Conservation (phyloP, 1,140 invertebrate species). For the Ceratoteleas bidentatus region DNA sequence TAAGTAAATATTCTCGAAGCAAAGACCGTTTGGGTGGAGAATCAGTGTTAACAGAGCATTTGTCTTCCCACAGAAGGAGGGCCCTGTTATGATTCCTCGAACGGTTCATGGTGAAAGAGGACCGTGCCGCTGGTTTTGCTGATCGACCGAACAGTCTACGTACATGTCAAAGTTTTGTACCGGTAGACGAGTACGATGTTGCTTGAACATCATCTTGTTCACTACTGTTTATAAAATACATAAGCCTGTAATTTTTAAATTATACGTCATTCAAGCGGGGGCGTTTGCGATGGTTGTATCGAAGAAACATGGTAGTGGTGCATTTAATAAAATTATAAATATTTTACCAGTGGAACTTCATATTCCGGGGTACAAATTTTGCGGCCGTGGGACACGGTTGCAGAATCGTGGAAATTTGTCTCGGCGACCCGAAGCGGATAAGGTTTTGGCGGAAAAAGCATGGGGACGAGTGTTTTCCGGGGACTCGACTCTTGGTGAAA, state of each 20-base stretch:
- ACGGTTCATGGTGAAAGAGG: constrained; percentile 55
- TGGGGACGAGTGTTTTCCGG: constrained; percentile 73
- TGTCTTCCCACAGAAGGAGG: constrained; percentile 76
- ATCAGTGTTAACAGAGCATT: constrained; percentile 70
- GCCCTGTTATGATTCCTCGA: constrained; percentile 64
- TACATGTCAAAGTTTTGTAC: too few species aligned
- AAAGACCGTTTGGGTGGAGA: constrained; percentile 69
- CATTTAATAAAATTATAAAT: constrained; percentile 75
- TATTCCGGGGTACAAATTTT: constrained; percentile 79
- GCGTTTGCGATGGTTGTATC: constrained; percentile 16
- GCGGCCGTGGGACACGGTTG: constrained; percentile 79
- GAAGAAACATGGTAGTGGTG: constrained; percentile 50
- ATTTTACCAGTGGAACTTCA: constrained; percentile 78
- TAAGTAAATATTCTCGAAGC: constrained; percentile 76
- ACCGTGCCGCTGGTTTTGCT: too few species aligned
- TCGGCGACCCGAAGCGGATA: constrained; percentile 75
- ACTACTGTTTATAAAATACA: background rate
- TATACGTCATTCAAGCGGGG: background rate
- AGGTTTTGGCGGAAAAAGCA: constrained; percentile 72
- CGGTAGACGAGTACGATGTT: constrained; percentile 1
- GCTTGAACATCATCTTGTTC: constrained; percentile 10
- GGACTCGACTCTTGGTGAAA: constrained; percentile 72
- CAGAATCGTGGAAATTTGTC: constrained; percentile 67
- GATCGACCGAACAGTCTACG: too few species aligned
- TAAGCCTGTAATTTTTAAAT: background rate